phyloP scores from a whole-genome alignment of 2,797 vertebrate genomes.

The Pelobates cultripes region DNA sequence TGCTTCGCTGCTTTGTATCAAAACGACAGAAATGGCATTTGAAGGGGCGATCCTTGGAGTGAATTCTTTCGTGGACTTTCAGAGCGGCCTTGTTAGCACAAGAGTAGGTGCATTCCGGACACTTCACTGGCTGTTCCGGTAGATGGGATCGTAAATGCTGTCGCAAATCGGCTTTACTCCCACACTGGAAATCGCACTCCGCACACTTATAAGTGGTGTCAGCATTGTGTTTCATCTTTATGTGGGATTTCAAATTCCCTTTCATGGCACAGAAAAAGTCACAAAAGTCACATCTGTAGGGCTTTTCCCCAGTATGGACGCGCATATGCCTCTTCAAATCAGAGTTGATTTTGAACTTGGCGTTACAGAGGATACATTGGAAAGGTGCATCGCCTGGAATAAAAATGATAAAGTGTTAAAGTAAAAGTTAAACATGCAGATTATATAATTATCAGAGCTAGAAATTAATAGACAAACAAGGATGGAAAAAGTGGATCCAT shows the following conservation, averaged over 20 bases:
- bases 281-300: conserved; percentile 94
- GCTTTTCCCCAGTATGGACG: conserved; percentile 96
- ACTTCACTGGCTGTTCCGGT: conserved; percentile 86
- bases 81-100: conserved; percentile 91
- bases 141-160: conserved; percentile 89
- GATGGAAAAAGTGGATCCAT: no score
- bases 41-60: conserved; percentile 91
- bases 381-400: conserved; percentile 91
- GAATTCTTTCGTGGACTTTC: conserved; percentile 89
- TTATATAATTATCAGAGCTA: no score
- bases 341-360: conserved; percentile 99
- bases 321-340: conserved; percentile 95
- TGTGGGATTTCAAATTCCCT: conserved; percentile 94
- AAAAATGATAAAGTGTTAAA: neutral
- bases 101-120: conserved; percentile 88
- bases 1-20: conserved; percentile 94
- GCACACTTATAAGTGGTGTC: conserved; percentile 82
- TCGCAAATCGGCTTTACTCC: conserved; percentile 86
- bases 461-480: no score
- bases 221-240: conserved; percentile 88
- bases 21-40: conserved; percentile 87
- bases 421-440: no score
- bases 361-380: conserved; percentile 92
- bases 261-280: conserved; percentile 98
- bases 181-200: conserved; percentile 89